Percentiles rank a stretch among this genome's conserved stretches.
Conservation (phyloP, 2,113 vertebrate species). For the Pelecanus crispus region DNA sequence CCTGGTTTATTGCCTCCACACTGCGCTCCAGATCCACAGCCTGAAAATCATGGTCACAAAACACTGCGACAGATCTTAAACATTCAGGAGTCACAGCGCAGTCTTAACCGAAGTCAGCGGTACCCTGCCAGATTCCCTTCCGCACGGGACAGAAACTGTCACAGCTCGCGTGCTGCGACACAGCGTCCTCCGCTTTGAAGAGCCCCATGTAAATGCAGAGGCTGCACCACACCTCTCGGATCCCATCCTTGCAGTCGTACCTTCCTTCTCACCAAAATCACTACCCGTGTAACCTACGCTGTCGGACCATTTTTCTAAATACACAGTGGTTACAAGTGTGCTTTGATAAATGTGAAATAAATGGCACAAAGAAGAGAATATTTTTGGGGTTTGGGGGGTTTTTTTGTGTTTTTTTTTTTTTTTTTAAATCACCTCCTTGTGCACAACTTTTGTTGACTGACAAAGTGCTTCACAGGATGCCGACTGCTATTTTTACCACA, state of each 20-base stretch:
- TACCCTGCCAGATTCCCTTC: not conserved
- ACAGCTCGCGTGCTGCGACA: too few relatives aligned
- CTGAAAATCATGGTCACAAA: not conserved
- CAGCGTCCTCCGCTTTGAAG: too few relatives aligned
- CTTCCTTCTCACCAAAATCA: not conserved
- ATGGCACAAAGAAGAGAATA: not conserved
- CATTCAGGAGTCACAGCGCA: too few relatives aligned
- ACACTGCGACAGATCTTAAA: not conserved
- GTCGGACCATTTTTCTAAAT: too few relatives aligned
- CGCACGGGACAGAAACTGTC: too few relatives aligned
- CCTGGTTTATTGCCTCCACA: too few relatives aligned
- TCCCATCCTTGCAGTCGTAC: not conserved
- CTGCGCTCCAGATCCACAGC: not conserved
- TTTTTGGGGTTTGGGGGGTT: too few relatives aligned
- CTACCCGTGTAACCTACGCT: not conserved
- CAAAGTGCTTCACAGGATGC: not conserved
- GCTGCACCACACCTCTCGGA: not conserved
- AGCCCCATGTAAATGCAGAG: accelerated
- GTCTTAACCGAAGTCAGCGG: not conserved
- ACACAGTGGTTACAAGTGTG: too few relatives aligned
- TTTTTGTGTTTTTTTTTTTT: too few relatives aligned
- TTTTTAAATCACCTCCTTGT: not conserved
- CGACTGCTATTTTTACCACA: accelerated
- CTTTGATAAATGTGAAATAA: not conserved
- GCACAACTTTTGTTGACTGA: not conserved